Evolutionary conservation across 1,140 invertebrate species (phyloP).

Genomic region (Scaptomyza pallida): DNA sequence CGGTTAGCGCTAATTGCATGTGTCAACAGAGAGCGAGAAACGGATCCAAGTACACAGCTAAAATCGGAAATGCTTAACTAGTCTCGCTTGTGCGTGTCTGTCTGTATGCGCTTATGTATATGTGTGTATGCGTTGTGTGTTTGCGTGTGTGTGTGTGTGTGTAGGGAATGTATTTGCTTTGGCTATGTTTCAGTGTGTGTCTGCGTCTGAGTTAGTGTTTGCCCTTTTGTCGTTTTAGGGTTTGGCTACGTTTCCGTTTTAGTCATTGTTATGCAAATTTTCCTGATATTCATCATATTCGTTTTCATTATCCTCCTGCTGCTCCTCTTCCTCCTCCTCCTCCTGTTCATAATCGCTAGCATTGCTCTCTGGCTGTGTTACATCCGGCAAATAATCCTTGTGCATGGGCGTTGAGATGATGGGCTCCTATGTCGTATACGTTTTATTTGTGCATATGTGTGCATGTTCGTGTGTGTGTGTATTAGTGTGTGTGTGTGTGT

Average conservation of each 20-base stretch:
- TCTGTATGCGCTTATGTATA: constrained; percentile 14
- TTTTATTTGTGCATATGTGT: constrained; percentile 19
- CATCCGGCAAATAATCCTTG: constrained; percentile 84
- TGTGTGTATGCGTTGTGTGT: constrained; percentile 3
- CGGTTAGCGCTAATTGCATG: constrained; percentile 79
- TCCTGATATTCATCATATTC: constrained; percentile 84
- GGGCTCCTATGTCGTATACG: constrained; percentile 67
- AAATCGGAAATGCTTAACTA: constrained; percentile 82
- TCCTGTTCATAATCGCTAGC: constrained; percentile 83
- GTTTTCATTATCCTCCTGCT: constrained; percentile 81
- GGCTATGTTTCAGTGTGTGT: constrained; percentile 57
- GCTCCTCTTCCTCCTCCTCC: constrained; percentile 82
- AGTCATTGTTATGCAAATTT: constrained; percentile 83
- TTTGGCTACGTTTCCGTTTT: constrained; percentile 60
- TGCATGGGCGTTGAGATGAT: constrained; percentile 83
- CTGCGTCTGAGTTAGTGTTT: constrained; percentile 29
- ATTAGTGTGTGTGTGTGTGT: constrained; percentile 45
- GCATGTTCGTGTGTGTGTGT: constrained; percentile 34
- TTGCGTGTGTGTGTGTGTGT: constrained; percentile 10
- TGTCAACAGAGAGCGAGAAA: constrained; percentile 72
- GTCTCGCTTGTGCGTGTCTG: constrained; percentile 36
- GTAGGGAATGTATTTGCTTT: constrained; percentile 49
- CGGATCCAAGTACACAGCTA: constrained; percentile 56
- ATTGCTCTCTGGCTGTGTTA: constrained; percentile 81
- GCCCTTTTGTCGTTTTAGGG: constrained; percentile 45